Evolutionary conservation across 2,797 vertebrate species (phyloP), one percentile per base, ranked within the genome.

Genomic region (Sebastes vulpes): DNA sequence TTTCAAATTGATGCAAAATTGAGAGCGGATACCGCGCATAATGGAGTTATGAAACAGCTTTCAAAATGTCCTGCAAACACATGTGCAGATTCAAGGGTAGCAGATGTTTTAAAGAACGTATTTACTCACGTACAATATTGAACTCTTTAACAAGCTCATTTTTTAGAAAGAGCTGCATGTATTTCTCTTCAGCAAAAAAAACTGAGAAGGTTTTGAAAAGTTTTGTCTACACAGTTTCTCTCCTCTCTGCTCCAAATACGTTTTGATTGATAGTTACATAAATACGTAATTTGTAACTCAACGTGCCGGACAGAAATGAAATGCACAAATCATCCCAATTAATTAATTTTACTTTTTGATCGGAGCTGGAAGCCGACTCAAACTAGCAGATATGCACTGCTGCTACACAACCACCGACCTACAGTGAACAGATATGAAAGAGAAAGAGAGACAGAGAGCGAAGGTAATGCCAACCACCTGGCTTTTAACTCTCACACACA

Each of bases 391-490:
- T 73, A 61, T 83, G 59, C 4, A 10, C 6, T 42, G 21, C 64
- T 70, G 29, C 59, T 50, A 7, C 4, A 58, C 50, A 71, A 32
- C 29, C 29, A 42, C 32, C 31, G 20, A 74, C 72, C 20, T 56
- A 48, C 16, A 73, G 65, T 23, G 54, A 63, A 78, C 29, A 50
- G 68, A 78, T 31, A 71, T 16, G 69, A 67, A 50, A n/a, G 31
- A 72, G 74, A 69, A 21, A 16, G 20, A 64, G 31, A 65, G 46
- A 10, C 20, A 73, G 3, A 50, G 70, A 67, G 58, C 72, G 32
- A 28, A 11, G 14, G 50, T 90, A 91, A 88, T 84, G 67, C 38
- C 66, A 81, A 81, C 77, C 90, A 91, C 78, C 82, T 94, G 88
- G 73, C 38, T 38, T 61, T 70, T 35, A 80, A 23, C 18, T 64